Conservation (phyloP, 2,888 invertebrate genomes). For the Hemithea aestivaria region DNA sequence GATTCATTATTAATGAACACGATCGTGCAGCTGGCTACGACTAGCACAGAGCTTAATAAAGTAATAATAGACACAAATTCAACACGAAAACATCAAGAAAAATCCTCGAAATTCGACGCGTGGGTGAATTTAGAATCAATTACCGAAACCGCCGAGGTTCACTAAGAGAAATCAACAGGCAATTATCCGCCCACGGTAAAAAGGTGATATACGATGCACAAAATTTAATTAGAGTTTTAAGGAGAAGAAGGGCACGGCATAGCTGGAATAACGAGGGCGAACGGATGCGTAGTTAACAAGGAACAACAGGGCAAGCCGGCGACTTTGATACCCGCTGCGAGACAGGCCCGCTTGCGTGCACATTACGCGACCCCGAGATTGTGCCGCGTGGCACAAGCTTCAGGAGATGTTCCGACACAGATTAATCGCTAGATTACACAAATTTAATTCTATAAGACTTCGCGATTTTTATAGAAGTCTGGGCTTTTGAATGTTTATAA, state of each 20-base stretch:
- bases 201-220: slow-evolving; percentile 28
- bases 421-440: neutral
- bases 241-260: slow-evolving; percentile 13
- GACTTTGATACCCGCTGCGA: slow-evolving; percentile 66
- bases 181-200: slow-evolving; percentile 28
- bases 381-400: slow-evolving; percentile 34
- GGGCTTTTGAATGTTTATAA: too few relatives aligned
- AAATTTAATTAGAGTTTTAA: slow-evolving; percentile 26
- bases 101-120: slow-evolving; percentile 19
- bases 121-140: slow-evolving; percentile 25
- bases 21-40: too few relatives aligned
- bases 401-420: slow-evolving; percentile 28
- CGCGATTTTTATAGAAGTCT: too few relatives aligned
- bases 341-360: slow-evolving; percentile 63
- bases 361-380: slow-evolving; percentile 34
- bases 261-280: slow-evolving; percentile 37
- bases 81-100: slow-evolving; percentile 12
- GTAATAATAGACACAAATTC: slow-evolving; percentile 9
- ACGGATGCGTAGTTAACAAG: slow-evolving; percentile 50
- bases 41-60: slow-evolving; percentile 8
- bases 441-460: neutral
- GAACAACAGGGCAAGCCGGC: slow-evolving; percentile 50
- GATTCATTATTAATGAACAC: too few relatives aligned
- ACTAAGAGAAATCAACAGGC: slow-evolving; percentile 29
- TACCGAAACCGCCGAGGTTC: slow-evolving; percentile 26